Evolutionary conservation across 2,113 vertebrate species (phyloP), one percentile per base, ranked within the genome.

Genomic region (Leptobrachium ailaonicum): DNA sequence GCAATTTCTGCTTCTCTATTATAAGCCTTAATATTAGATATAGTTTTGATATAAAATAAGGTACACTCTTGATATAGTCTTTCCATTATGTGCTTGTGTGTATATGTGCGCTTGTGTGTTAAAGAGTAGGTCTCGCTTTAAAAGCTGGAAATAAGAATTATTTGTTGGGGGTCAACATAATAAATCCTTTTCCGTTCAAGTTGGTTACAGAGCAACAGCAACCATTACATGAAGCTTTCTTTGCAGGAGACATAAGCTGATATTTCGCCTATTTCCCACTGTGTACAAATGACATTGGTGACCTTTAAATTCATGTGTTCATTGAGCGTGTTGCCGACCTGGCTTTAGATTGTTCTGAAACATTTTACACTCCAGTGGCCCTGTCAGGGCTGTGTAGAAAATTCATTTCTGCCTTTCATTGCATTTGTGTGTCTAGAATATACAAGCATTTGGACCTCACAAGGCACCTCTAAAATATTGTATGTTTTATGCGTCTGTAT

Each of bases 231-330:
- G 63, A 73, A 42, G 63, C 78, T 56, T 73, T 80, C 71, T 74
- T 66, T 67, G 62, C 63, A 60, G 50, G 74, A 73, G 60, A 80
- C 62, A 79, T 78, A 73, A 73, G 78, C 43, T 73, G 79, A 81
- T 75, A 75, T 75, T 74, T 62, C 69, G 79, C 53, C 20, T 11
- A 43, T 75, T 75, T 62, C 43, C 79, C 69, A 45, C 79, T 75
- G 72, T 20, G 72, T 58, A 69, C 54, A 62, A 81, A 81, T 69
- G 79, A 81, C 79, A 81, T 73, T 44, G 32, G 72, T 81, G 79
- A 81, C 79, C 79, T 81, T 81, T 81, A 81, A 69, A 81, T 75
- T 75, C 64, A 69, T 75, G 79, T 81, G 66, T 81, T 81, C 72
- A 81, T 81, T 73, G 68, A 80, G 54, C 62, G 53, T 47, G 70